Evolutionary conservation across 2,113 vertebrate genomes (phyloP).

Genomic region (Crotalus tigris): DNA sequence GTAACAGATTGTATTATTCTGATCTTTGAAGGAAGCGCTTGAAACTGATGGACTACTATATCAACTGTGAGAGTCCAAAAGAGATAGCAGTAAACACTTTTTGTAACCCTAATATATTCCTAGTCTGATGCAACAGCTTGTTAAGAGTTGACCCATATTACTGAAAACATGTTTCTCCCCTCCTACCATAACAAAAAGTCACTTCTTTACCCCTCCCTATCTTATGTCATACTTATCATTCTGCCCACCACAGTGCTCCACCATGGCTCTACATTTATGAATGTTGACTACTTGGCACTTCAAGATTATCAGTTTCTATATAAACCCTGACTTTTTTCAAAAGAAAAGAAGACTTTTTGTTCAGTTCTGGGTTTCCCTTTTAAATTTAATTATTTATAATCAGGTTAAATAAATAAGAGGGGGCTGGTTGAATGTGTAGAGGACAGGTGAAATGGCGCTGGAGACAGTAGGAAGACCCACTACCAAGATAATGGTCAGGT

Average conservation of each 20-base stretch:
- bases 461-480: not conserved
- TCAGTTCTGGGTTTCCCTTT: not conserved
- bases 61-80: not conserved
- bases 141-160: not conserved
- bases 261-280: not conserved
- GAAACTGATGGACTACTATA: not conserved
- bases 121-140: not conserved
- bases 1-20: not conserved
- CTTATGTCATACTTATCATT: not conserved
- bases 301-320: not conserved
- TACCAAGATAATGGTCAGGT: not conserved
- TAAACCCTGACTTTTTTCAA: not conserved
- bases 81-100: not conserved
- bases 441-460: not conserved
- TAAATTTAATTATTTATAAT: not conserved
- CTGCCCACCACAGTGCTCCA: not conserved
- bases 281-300: not conserved
- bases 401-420: not conserved
- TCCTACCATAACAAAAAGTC: not conserved
- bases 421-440: not conserved
- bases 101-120: not conserved
- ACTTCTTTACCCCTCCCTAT: not conserved
- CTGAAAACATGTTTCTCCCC: not conserved
- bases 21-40: not conserved
- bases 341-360: not conserved